phyloP scores from a whole-genome alignment of 37 sponge, comb jelly and placozoan genomes.

The Cladorhizidae sp. region DNA sequence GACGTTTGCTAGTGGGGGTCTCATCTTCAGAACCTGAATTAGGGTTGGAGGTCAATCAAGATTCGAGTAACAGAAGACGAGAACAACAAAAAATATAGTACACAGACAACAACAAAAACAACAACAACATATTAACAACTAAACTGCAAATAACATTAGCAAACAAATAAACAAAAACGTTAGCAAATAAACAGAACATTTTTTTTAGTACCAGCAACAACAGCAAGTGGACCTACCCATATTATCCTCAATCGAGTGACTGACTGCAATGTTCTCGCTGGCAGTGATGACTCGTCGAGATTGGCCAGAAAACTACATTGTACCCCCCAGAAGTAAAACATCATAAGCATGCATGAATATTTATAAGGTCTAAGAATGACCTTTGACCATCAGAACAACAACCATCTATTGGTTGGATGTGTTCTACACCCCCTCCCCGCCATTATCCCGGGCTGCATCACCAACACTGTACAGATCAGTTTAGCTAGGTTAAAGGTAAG shows the following conservation, averaged over 20 bases:
- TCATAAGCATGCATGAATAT: no score
- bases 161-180: not conserved
- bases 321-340: not conserved
- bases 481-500: no score
- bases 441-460: no score
- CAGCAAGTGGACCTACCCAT: not conserved
- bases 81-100: not conserved
- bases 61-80: not conserved
- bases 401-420: no score
- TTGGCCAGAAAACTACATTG: conserved; percentile 47
- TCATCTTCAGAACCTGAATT: conserved; percentile 34
- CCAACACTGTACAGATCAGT: no score
- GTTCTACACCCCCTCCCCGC: no score
- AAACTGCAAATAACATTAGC: not conserved
- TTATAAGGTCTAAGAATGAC: no score
- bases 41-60: not conserved
- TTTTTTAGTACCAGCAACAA: no score
- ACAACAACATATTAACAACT: not conserved
- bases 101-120: no score
- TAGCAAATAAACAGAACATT: not conserved
- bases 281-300: conserved; percentile 38
- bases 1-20: conserved; percentile 12
- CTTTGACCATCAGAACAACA: no score
- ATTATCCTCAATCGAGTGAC: not conserved
- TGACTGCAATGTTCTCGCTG: conserved; percentile 17